Percentiles rank a stretch among this genome's conserved stretches.
phyloP scores from a whole-genome alignment of 2,888 invertebrate genomes.

The Prenolepis imparis region DNA sequence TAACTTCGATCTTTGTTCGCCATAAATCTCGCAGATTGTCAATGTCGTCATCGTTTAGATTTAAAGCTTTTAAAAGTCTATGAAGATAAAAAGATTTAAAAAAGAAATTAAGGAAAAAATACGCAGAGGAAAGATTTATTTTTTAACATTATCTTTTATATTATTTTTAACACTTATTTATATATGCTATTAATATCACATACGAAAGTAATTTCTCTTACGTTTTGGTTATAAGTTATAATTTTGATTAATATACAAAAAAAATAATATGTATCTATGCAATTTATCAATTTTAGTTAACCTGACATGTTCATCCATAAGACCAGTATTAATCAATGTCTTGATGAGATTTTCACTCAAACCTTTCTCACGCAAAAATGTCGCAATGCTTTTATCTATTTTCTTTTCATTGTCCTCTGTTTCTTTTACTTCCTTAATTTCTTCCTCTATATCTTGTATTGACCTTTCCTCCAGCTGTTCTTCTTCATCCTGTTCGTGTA shows the following conservation, averaged over 20 bases:
- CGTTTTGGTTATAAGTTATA: background rate
- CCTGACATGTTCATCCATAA: constrained; percentile 69
- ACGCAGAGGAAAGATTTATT: background rate
- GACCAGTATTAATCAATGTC: constrained; percentile 57
- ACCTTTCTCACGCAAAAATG: constrained; percentile 59
- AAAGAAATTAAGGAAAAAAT: background rate
- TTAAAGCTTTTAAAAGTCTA: constrained; percentile 60
- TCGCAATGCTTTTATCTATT: constrained; percentile 33
- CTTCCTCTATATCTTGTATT: background rate
- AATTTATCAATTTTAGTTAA: constrained; percentile 38
- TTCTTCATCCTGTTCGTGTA: background rate
- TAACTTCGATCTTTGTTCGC: constrained; percentile 26
- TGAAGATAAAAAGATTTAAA: background rate
- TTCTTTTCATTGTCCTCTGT: background rate
- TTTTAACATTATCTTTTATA: background rate
- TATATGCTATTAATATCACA: background rate
- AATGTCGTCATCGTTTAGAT: constrained; percentile 47
- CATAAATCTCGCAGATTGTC: constrained; percentile 42
- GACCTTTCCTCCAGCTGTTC: background rate
- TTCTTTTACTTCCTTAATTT: constrained; percentile 1
- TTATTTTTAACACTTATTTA: background rate
- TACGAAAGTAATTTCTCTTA: background rate
- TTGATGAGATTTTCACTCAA: constrained; percentile 61
- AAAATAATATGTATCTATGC: background rate
- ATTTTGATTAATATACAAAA: constrained; percentile 16